Evolutionary conservation across 1,140 invertebrate species (phyloP).

Genomic region (Drosophila sucinea): DNA sequence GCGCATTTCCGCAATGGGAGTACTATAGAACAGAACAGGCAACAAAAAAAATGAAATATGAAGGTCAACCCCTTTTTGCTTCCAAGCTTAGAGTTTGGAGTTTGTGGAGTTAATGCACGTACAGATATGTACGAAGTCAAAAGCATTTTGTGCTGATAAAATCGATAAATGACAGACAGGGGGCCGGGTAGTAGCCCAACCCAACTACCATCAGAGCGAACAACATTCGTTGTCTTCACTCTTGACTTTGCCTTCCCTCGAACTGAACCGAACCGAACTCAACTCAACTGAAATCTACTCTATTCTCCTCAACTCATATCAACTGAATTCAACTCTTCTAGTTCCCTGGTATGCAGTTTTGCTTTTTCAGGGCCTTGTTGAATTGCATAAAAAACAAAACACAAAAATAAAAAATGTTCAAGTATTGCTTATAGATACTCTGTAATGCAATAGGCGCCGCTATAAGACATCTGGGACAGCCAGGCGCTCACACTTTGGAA

Average conservation of each 20-base stretch:
- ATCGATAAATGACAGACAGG: constrained; percentile 65
- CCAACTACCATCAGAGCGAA: constrained; percentile 12
- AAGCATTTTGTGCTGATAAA: constrained; percentile 62
- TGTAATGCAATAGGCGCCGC: constrained; percentile 42
- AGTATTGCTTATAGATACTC: constrained; percentile 25
- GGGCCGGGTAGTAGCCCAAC: constrained; percentile 14
- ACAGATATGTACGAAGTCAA: constrained; percentile 39
- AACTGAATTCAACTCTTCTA: constrained; percentile 4
- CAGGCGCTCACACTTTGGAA: background rate
- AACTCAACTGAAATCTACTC: constrained; percentile 12
- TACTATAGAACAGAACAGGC: constrained; percentile 1
- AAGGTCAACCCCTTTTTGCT: constrained; percentile 72
- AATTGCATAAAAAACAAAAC: constrained; percentile 29
- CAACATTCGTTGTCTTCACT: constrained; percentile 35
- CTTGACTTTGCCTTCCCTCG: constrained; percentile 17
- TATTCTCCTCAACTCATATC: background rate
- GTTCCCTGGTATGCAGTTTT: constrained; percentile 41
- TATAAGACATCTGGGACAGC: constrained; percentile 2
- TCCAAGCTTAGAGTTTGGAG: constrained; percentile 20
- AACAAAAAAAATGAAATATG: constrained; percentile 23
- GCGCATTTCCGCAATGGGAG: constrained; percentile 42
- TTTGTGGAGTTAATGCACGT: constrained; percentile 38
- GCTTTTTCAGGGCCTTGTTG: constrained; percentile 60
- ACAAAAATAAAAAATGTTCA: constrained; percentile 14
- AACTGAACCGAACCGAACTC: constrained; percentile 7